Evolutionary conservation across 2,113 vertebrate species (phyloP).

Genomic region (Lipotes vexillifer): DNA sequence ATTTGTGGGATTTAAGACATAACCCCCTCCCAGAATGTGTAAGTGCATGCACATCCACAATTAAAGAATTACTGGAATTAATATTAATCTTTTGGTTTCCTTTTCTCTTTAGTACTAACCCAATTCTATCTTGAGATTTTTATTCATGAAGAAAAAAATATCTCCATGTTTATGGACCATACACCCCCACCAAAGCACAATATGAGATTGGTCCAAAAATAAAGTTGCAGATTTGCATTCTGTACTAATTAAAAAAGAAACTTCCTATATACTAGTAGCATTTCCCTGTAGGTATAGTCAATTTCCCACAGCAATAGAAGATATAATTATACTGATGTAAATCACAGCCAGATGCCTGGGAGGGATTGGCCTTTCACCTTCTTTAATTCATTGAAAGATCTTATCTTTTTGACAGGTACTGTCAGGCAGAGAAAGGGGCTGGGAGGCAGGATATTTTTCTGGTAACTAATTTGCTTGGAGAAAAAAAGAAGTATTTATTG

Average conservation of each 20-base stretch:
- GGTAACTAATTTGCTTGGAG: conserved; percentile 76
- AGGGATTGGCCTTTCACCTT: conserved; percentile 80
- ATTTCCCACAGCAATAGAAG: conserved; percentile 80
- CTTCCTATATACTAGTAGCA: conserved; percentile 47
- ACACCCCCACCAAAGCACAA: not conserved
- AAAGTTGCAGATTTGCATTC: conserved; percentile 29
- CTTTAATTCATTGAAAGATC: conserved; percentile 80
- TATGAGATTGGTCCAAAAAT: conserved; percentile 29
- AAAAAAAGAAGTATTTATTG: conserved; percentile 60
- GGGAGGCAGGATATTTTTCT: conserved; percentile 73
- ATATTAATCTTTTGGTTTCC: not conserved
- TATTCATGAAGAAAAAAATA: not conserved
- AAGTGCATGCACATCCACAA: not conserved
- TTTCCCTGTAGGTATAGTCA: conserved; percentile 74
- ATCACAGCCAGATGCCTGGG: conserved; percentile 77
- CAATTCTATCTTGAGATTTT: not conserved
- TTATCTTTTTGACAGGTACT: conserved; percentile 82
- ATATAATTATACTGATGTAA: conserved; percentile 86
- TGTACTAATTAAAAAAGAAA: conserved; percentile 71
- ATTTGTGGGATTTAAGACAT: not conserved
- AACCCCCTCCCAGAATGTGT: not conserved
- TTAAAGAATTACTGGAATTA: not conserved
- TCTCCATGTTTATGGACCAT: not conserved
- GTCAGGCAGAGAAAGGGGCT: conserved; percentile 69
- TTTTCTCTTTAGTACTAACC: not conserved